Conservation (phyloP, 2,113 vertebrate species). For the Oreotrochilus melanogaster region DNA sequence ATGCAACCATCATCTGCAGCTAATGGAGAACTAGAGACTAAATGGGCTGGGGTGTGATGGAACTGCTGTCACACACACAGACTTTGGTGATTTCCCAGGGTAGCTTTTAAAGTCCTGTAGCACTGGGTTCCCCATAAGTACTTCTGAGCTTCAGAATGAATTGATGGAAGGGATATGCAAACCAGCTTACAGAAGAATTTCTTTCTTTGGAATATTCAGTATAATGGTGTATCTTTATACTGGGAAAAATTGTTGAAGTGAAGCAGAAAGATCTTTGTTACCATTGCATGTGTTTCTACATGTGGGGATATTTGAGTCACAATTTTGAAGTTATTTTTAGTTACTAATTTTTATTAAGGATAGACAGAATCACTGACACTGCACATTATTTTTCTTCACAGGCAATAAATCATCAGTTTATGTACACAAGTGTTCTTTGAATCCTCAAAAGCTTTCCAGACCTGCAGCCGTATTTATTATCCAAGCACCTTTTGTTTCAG, state of each 20-base stretch:
- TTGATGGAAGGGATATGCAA: neutral
- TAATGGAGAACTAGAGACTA: neutral
- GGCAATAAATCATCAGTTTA: conserved; percentile 61
- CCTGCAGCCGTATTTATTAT: conserved; percentile 33
- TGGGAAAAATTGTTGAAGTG: neutral
- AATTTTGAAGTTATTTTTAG: neutral
- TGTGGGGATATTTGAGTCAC: neutral
- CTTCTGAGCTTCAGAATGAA: neutral
- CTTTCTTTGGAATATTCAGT: neutral
- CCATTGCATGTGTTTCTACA: neutral
- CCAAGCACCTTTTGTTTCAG: neutral
- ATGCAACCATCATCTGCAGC: neutral
- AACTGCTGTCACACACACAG: neutral
- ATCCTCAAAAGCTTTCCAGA: conserved; percentile 49
- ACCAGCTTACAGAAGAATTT: neutral
- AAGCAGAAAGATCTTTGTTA: neutral
- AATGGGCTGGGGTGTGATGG: neutral
- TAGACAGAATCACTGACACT: conserved; percentile 52
- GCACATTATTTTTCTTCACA: conserved; percentile 46
- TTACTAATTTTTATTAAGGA: conserved; percentile 46
- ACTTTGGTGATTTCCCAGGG: neutral
- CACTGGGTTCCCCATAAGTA: neutral
- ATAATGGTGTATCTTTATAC: neutral
- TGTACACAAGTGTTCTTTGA: conserved; percentile 40
- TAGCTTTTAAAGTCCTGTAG: neutral